Percentiles rank a stretch among this genome's conserved stretches.
Conservation (phyloP, 2,888 invertebrate species). For the Calameuta idolon region DNA sequence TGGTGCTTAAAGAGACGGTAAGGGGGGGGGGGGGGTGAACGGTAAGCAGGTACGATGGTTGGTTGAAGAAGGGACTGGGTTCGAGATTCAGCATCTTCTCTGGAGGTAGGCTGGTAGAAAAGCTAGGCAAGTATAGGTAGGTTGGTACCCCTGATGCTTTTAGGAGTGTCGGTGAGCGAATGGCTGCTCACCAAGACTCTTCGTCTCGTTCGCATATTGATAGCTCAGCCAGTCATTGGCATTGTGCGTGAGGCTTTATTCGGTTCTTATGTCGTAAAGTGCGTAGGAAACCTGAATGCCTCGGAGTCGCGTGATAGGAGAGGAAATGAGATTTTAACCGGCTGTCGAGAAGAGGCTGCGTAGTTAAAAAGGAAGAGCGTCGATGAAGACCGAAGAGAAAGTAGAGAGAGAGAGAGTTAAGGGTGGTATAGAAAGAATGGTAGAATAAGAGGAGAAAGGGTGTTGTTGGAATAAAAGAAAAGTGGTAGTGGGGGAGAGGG, state of each 20-base stretch:
- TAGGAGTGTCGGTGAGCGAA: not conserved
- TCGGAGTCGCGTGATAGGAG: not conserved
- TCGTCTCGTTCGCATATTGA: not conserved
- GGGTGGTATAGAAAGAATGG: not conserved
- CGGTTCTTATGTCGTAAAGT: not conserved
- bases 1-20: not conserved
- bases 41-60: no score
- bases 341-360: not conserved
- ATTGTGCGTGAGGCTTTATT: not conserved
- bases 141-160: not conserved
- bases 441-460: not conserved
- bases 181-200: not conserved
- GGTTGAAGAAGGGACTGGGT: not conserved
- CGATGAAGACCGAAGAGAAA: not conserved
- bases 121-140: not conserved
- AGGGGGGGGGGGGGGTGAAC: no score
- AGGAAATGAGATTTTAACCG: not conserved
- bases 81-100: not conserved
- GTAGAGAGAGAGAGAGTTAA: not conserved
- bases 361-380: not conserved
- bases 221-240: not conserved
- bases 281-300: not conserved
- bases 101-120: not conserved
- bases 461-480: not conserved
- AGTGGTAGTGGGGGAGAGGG: not conserved